A percentile compares a stretch with the other conserved stretches of the same genome.
Conservation (phyloP, 2,888 invertebrate genomes). For the Drosophila nigricruria region DNA sequence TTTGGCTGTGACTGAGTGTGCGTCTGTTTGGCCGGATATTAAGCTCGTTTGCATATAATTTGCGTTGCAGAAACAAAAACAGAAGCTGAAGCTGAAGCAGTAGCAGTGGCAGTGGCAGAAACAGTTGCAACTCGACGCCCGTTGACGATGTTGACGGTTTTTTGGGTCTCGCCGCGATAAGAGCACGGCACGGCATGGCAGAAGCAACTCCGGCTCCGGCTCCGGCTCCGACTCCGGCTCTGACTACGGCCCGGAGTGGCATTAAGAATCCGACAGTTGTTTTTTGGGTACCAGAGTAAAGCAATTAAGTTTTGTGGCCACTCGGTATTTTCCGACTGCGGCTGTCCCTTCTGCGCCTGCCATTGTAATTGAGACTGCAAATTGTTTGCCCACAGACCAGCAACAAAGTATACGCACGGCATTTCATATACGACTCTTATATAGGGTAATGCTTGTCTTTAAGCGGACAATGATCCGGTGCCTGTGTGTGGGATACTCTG, state of each 20-base stretch:
- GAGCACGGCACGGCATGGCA: conserved; percentile 35
- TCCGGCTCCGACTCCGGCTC: neutral
- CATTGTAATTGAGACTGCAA: conserved; percentile 61
- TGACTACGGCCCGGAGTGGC: conserved; percentile 19
- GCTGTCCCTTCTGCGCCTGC: conserved; percentile 40
- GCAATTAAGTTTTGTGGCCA: conserved; percentile 76
- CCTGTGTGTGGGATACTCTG: neutral
- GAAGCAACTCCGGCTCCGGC: no score
- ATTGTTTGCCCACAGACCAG: conserved; percentile 43
- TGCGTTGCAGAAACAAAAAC: conserved; percentile 72
- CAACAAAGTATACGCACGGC: conserved; percentile 14
- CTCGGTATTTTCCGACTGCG: conserved; percentile 62
- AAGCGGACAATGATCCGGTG: neutral
- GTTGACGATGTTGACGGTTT: conserved; percentile 68
- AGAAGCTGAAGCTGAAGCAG: conserved; percentile 17
- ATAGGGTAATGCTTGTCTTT: conserved; percentile 8
- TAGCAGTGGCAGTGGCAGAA: conserved; percentile 27
- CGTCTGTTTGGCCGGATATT: conserved; percentile 80
- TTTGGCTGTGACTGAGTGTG: conserved; percentile 42
- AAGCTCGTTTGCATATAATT: conserved; percentile 81
- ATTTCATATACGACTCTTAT: conserved; percentile 54
- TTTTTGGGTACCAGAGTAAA: conserved; percentile 56
- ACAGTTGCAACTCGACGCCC: conserved; percentile 43
- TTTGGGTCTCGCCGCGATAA: conserved; percentile 69
- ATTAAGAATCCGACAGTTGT: conserved; percentile 68